Percentiles rank a stretch among this genome's conserved stretches.
Conservation (phyloP, 2,888 invertebrate species). For the Amorpha juglandis region DNA sequence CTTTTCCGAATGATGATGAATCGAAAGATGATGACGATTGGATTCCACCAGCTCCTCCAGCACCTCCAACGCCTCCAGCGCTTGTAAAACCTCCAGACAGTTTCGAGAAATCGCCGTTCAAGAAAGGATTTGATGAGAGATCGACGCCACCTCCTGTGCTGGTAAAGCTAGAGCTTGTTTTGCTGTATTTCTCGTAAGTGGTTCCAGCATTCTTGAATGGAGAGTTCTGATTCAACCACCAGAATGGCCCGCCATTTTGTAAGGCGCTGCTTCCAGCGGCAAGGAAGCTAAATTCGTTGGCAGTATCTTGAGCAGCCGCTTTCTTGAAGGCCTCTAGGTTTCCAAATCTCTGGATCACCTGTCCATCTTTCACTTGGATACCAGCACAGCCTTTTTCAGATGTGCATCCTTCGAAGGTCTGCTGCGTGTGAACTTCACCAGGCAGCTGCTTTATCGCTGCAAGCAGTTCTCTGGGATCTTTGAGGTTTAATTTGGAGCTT, state of each 20-base stretch:
- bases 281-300: conserved; percentile 71
- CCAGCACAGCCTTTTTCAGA: conserved; percentile 77
- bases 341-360: conserved; percentile 70
- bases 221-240: conserved; percentile 86
- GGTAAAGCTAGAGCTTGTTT: conserved; percentile 58
- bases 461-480: conserved; percentile 59
- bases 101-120: conserved; percentile 63
- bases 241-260: conserved; percentile 71
- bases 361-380: conserved; percentile 76
- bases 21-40: conserved; percentile 55
- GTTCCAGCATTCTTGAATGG: conserved; percentile 79
- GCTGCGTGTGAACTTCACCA: conserved; percentile 71
- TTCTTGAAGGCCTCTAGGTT: conserved; percentile 69
- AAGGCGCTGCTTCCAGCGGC: conserved; percentile 51
- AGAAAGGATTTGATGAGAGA: conserved; percentile 60
- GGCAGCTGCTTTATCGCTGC: conserved; percentile 64
- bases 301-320: conserved; percentile 58
- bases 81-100: conserved; percentile 25
- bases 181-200: conserved; percentile 67
- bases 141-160: conserved; percentile 50
- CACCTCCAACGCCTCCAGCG: conserved; percentile 26
- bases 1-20: conserved; percentile 58
- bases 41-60: conserved; percentile 38
- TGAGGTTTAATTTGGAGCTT: conserved; percentile 50
- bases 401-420: conserved; percentile 74